These are phyloP conservation scores for Hippoglossus stenolepis DNA, from an alignment of 2,113 vertebrate genomes.

Conservation along the genomic window DNA sequence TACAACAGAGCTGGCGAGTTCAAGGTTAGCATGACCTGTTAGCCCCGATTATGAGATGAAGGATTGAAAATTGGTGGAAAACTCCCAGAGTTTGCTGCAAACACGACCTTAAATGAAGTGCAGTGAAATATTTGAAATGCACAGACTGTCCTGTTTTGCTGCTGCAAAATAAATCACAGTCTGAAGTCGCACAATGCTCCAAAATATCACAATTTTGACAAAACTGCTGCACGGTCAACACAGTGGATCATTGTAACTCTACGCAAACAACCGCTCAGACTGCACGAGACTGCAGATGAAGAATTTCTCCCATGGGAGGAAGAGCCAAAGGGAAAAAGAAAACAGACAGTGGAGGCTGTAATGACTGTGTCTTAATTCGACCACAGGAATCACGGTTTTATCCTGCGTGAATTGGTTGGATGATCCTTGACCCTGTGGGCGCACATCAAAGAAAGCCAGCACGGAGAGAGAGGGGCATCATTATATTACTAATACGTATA, in stretches of 20 bases:
- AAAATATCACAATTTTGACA: constrained; percentile 30
- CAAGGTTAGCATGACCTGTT: too few species aligned
- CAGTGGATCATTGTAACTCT: constrained; percentile 57
- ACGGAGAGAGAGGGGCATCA: constrained; percentile 47
- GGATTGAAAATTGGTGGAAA: too few species aligned
- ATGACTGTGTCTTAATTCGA: constrained; percentile 44
- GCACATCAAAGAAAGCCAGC: constrained; percentile 55
- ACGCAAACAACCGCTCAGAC: constrained; percentile 48
- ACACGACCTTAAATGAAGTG: too few species aligned
- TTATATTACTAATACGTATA: constrained; percentile 69
- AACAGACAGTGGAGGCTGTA: constrained; percentile 4
- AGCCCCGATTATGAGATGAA: too few species aligned
- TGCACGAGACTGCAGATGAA: constrained; percentile 60
- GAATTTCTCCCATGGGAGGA: constrained; percentile 42
- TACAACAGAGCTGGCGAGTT: too few species aligned
- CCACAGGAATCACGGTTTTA: constrained; percentile 50
- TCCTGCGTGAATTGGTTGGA: constrained; percentile 47
- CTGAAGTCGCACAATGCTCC: constrained; percentile 29
- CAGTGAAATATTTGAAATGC: too few species aligned
- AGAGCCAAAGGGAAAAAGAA: constrained; percentile 9
- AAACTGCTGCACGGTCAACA: constrained; percentile 53
- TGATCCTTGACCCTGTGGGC: constrained; percentile 71
- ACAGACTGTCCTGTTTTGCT: constrained; percentile 28
- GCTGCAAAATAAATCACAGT: constrained; percentile 14
- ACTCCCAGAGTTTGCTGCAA: too few species aligned